phyloP scores from a whole-genome alignment of 2,113 vertebrate species.

The Tetrax tetrax region DNA sequence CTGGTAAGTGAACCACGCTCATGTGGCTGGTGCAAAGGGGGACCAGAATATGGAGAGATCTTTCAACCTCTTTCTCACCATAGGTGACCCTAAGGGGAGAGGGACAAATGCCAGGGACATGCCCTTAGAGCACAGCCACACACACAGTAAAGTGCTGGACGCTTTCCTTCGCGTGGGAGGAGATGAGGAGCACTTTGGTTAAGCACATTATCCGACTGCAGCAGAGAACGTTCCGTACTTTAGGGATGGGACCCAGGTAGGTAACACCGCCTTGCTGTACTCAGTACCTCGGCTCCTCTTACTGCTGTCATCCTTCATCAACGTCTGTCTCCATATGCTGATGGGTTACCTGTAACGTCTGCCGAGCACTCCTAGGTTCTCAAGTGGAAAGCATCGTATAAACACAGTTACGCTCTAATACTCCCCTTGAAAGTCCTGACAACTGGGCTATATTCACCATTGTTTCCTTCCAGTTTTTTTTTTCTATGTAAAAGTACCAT shows the following conservation, averaged over 20 bases:
- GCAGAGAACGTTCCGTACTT: rapidly evolving
- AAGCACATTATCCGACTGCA: background rate
- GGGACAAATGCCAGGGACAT: background rate
- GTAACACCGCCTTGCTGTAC: background rate
- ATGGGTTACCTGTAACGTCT: rapidly evolving
- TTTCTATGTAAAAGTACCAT: background rate
- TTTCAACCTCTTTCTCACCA: background rate
- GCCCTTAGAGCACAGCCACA: background rate
- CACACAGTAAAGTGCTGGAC: background rate
- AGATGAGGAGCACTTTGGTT: background rate
- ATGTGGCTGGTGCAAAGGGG: background rate
- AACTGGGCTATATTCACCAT: background rate
- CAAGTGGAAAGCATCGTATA: background rate
- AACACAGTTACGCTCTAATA: background rate
- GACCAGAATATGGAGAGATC: background rate
- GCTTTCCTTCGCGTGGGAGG: background rate
- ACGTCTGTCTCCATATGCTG: background rate
- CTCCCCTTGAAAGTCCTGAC: background rate
- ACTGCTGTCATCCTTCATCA: background rate
- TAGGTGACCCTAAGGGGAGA: background rate
- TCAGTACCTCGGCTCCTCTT: background rate
- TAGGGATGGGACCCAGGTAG: background rate
- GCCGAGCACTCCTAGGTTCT: background rate
- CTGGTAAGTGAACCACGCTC: rapidly evolving
- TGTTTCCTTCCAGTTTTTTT: background rate